Evolutionary conservation across 2,888 invertebrate genomes (phyloP), one percentile per base, ranked within the genome.

Genomic region (Periphyllus acericola): DNA sequence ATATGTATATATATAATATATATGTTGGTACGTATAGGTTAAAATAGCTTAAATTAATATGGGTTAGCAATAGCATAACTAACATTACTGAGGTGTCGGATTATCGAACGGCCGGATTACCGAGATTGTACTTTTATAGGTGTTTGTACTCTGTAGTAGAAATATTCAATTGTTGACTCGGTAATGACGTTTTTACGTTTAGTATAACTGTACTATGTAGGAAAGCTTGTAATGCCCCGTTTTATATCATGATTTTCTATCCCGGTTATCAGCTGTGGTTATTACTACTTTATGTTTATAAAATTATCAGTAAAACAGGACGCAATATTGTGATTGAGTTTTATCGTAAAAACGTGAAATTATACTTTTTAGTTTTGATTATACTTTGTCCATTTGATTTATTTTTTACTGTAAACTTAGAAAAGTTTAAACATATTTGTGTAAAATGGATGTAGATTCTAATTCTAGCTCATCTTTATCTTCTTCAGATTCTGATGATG

Each of bases 381-480:
- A 17, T 29, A n/a, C 29, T 34, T 66, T 46, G 40, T 84, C 3
- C 32, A 46, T 66, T 60, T 78, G 34, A 78, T 46, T 68, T 68
- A 66, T 83, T 66, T 60, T 76, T 84, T 40, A 36, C 9, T 29
- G 36, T 40, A 9, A n/a, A 29, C 32, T 46, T 66, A 66, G 68
- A 32, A 4, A 11, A 68, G 29, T 46, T n/a, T 32, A 19, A 46
- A 17, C n/a, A 19, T 32, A 32, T 14, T 66, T 17, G 21, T 21
- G 17, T 55, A 60, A 60, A 32, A 86, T 86, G 86, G 86, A 86
- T 1, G 80, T 87, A 17, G 87, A 87, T 74, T 81, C 87, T 2
- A 66, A 81, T 74, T 87, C 60, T 11, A 11, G 6, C 40, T 76
- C 83, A 6, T 84, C 80, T 3, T 46, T 72, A 3, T 86, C 81